Evolutionary conservation across 92 coral and sea anemone genomes (phyloP).

Genomic region (Virgularia gustaviana): DNA sequence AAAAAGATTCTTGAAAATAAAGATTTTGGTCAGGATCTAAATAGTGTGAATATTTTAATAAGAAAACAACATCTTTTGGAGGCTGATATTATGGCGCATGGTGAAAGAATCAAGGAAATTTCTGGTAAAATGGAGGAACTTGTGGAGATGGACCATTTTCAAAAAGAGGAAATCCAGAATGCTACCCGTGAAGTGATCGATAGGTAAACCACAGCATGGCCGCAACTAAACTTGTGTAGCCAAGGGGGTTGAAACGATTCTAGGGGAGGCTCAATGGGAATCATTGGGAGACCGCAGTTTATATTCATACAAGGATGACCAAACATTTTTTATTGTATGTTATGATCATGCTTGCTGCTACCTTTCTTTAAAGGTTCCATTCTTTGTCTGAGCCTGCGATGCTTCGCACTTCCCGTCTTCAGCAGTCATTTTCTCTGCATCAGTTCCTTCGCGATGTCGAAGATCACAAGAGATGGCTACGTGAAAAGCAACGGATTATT

Average conservation of each 20-base stretch:
- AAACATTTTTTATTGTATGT: neutral
- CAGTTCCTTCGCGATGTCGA: constrained; percentile 80
- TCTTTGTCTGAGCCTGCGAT: constrained; percentile 67
- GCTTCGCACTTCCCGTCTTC: constrained; percentile 62
- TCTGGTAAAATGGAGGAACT: constrained; percentile 76
- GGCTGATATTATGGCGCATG: constrained; percentile 65
- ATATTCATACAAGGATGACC: neutral
- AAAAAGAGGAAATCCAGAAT: constrained; percentile 82
- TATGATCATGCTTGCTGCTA: neutral
- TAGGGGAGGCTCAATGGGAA: too few relatives aligned
- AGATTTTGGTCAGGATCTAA: constrained; percentile 81
- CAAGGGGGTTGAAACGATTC: too few relatives aligned
- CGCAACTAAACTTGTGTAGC: too few relatives aligned
- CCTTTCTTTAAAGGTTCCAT: too few relatives aligned
- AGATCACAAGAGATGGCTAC: constrained; percentile 88
- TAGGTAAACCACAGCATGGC: constrained; percentile 53
- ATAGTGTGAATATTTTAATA: constrained; percentile 62
- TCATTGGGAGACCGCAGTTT: neutral
- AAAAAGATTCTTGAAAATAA: constrained; percentile 60
- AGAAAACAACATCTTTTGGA: constrained; percentile 72
- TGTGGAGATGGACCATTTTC: constrained; percentile 77
- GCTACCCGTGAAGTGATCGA: constrained; percentile 77
- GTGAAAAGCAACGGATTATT: constrained; percentile 82
- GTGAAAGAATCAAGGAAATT: constrained; percentile 75
- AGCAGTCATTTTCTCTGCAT: constrained; percentile 66